Base-by-base conservation (phyloP, 2,113 vertebrate species). In the Vireo altiloquus region DNA sequence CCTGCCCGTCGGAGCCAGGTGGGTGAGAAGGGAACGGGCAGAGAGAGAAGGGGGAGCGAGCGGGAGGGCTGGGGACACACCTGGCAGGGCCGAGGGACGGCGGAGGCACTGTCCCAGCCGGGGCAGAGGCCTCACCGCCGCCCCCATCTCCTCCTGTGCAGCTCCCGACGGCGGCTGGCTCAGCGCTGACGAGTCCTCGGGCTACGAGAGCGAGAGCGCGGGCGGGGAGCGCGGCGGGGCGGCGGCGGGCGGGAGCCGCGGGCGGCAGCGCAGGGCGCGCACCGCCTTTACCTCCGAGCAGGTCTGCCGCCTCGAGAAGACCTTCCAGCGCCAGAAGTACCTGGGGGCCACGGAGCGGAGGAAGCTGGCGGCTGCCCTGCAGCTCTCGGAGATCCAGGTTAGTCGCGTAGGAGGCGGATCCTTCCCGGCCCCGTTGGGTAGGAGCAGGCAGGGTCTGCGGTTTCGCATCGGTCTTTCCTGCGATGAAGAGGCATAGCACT, bases 361-460 rank as follows among this genome's bases (percentile, higher is more conserved):
- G 46, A 98, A 97, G 92, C 97, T 98, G 3, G 98, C 98, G 2
- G 78, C 96, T 44, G 97, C 97, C 19, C 94, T 99, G 46, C 96
- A 75, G 15, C 98, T 99, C 63, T 98, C 98, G 4, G 98, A 98
- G 86, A 97, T 97, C 14, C 98, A 99, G 98, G 98, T 99, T 65
- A 81, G 97, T 85, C 24, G 28, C 8, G 8, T 15, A 15, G 37
- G 33, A 79, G 28, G 56, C 5, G 15, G 18, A 10, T 27, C 7
- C 17, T 44, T 50, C 20, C 44, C 27, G 8, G 30, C 7, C 6
- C 10, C 18, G 3, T 10, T 17, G 25, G 39, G 37, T 17, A 11
- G 49, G 23, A 47, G 11, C 40, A 13, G 33, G 14, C 30, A 0
- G 42, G 30, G 6, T 12, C 20, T 22, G 35, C 13, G 1, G 35